Evolutionary conservation across 2,113 vertebrate genomes (phyloP).

Genomic region (Psilopogon haemacephalus): DNA sequence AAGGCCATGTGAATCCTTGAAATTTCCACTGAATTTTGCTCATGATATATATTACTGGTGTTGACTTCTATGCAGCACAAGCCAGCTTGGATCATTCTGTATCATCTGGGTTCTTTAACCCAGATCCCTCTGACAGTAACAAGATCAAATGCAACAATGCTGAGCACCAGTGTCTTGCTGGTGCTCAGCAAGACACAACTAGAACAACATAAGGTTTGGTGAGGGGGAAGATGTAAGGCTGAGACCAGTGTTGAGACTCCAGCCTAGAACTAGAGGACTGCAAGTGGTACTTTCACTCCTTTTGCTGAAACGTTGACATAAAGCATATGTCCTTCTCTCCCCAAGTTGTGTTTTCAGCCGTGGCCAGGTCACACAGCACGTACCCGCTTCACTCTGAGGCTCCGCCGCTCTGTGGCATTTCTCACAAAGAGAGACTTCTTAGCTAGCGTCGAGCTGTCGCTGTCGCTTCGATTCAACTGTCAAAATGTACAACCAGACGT

Average conservation of each 20-base stretch:
- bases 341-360: not conserved
- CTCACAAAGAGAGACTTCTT: conserved; percentile 84
- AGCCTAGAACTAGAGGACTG: not conserved
- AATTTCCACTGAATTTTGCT: not conserved
- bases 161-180: not conserved
- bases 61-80: not conserved
- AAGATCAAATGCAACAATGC: not conserved
- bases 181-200: not conserved
- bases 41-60: not conserved
- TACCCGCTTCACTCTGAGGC: conserved; percentile 84
- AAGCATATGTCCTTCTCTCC: not conserved
- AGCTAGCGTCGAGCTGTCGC: conserved; percentile 85
- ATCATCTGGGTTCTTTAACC: not conserved
- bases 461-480: conserved; percentile 86
- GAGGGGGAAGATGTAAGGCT: not conserved
- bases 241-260: not conserved
- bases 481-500: not conserved
- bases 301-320: not conserved
- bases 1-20: not conserved
- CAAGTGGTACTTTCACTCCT: not conserved
- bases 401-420: conserved; percentile 80
- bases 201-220: not conserved
- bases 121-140: not conserved
- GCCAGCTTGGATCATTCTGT: not conserved
- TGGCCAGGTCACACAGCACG: not conserved